Percentiles rank a stretch among this genome's conserved stretches.
These are phyloP conservation scores for Papilio xuthus DNA, from an alignment of 1,140 invertebrate genomes.

Conservation along the genomic window DNA sequence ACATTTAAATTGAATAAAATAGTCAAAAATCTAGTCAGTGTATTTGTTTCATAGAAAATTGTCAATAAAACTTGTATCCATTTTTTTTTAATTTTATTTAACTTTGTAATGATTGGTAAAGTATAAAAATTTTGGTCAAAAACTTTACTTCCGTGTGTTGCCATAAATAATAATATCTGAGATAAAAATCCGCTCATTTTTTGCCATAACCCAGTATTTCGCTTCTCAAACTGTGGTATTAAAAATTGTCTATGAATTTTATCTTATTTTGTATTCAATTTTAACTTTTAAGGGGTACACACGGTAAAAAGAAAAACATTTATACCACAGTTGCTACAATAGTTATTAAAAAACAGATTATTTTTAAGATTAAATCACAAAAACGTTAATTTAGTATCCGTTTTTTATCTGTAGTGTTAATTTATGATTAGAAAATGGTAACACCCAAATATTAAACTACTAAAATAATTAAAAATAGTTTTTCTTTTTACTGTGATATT, in stretches of 20 bases:
- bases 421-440: not conserved
- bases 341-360: not conserved
- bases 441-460: not conserved
- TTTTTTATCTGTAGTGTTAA: not conserved
- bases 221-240: slow-evolving; percentile 38
- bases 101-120: slow-evolving; percentile 9
- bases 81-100: slow-evolving; percentile 1
- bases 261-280: slow-evolving; percentile 27
- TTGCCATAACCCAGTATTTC: not conserved
- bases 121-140: not conserved
- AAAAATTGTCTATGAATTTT: slow-evolving; percentile 32
- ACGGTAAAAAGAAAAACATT: slow-evolving; percentile 33
- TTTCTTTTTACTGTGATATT: slow-evolving; percentile 31
- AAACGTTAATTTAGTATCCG: not conserved
- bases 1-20: slow-evolving; percentile 34
- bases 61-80: too few species aligned
- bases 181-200: not conserved
- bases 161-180: not conserved
- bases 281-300: not conserved
- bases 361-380: not conserved
- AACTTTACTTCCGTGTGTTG: slow-evolving; percentile 1
- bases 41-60: slow-evolving; percentile 14
- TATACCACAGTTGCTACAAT: not conserved
- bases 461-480: slow-evolving; percentile 8
- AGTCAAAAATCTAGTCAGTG: slow-evolving; percentile 38